Percentiles rank a stretch among this genome's conserved stretches.
These are phyloP conservation scores for Drosophila truncata DNA, from an alignment of 1,140 invertebrate species.

Conservation along the genomic window DNA sequence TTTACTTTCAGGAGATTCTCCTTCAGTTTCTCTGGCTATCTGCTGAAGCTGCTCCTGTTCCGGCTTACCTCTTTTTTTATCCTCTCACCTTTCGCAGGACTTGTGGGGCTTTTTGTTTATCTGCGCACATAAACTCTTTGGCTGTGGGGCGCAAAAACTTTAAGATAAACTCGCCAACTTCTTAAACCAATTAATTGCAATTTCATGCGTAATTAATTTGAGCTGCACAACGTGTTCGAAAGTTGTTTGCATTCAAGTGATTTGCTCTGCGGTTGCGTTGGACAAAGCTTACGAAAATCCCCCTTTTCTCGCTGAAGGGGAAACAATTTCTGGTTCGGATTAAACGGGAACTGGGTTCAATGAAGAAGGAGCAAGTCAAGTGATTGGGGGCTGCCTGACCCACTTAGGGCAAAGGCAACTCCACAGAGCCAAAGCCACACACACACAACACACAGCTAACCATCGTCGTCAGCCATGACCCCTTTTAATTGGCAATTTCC, in stretches of 20 bases:
- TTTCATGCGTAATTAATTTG: conserved; percentile 82
- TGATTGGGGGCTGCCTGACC: conserved; percentile 28
- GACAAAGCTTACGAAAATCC: conserved; percentile 5
- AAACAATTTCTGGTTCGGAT: conserved; percentile 21
- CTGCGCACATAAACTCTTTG: conserved; percentile 72
- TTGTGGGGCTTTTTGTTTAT: conserved; percentile 71
- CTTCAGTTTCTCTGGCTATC: conserved; percentile 40
- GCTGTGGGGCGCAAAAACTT: conserved; percentile 55
- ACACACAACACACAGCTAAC: background rate
- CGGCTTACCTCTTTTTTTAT: conserved; percentile 38
- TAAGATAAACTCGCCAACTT: conserved; percentile 75
- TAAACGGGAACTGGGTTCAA: conserved; percentile 20
- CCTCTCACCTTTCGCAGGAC: conserved; percentile 17
- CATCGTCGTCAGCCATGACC: conserved; percentile 1
- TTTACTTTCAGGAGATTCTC: conserved; percentile 73
- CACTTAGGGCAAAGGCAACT: conserved; percentile 29
- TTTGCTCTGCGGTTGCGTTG: conserved; percentile 28
- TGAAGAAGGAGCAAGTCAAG: background rate
- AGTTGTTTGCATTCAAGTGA: conserved; percentile 39
- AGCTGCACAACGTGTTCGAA: conserved; percentile 74
- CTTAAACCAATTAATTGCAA: conserved; percentile 81
- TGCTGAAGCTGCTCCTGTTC: background rate
- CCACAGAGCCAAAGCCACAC: background rate
- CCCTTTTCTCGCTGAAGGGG: background rate
- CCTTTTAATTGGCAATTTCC: conserved; percentile 43